Evolutionary conservation across 2,888 invertebrate species (phyloP).

Genomic region (Prenolepis imparis): DNA sequence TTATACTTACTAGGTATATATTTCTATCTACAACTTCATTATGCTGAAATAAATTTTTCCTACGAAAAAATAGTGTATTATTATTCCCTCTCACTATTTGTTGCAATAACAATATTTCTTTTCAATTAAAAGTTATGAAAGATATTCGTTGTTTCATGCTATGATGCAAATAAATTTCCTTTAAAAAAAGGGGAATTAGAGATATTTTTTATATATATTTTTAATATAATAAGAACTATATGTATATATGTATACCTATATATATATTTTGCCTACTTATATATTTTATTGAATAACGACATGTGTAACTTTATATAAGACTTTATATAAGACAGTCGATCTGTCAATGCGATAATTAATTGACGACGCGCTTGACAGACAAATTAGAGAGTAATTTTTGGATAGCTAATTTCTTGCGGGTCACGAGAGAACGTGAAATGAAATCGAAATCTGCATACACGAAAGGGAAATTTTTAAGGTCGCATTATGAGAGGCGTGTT

Average conservation of each 20-base stretch:
- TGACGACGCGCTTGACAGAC: background rate
- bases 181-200: background rate
- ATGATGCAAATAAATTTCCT: background rate
- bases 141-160: background rate
- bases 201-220: background rate
- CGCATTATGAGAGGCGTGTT: slow-evolving; percentile 21
- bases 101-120: background rate
- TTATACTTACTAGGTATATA: slow-evolving; percentile 47
- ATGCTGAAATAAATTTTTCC: slow-evolving; percentile 68
- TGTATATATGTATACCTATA: no score
- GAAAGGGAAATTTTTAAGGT: slow-evolving; percentile 50
- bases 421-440: background rate
- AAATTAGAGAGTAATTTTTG: background rate
- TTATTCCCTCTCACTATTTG: background rate
- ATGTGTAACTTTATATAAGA: background rate
- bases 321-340: background rate
- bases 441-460: background rate
- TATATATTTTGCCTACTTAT: background rate
- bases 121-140: background rate
- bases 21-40: slow-evolving; percentile 50
- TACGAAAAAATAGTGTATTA: slow-evolving; percentile 34
- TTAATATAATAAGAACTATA: background rate
- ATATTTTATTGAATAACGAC: background rate
- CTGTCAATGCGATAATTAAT: background rate
- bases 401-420: background rate